Base-by-base conservation (phyloP, 2,888 invertebrate genomes). In the Dolichomitus sp. region DNA sequence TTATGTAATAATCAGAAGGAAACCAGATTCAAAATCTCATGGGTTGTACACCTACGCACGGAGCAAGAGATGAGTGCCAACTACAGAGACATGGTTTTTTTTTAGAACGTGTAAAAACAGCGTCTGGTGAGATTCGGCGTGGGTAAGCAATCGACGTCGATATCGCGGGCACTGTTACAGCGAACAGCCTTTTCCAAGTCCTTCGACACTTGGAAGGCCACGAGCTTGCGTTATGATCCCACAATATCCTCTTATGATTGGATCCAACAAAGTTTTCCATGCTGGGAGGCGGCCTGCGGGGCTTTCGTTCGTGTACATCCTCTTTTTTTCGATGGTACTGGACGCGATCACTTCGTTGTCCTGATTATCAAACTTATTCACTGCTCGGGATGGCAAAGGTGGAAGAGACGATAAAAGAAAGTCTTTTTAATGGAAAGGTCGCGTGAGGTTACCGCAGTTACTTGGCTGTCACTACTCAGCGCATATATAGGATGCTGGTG, bases 171-270 rank as follows among this genome's bases (percentile, higher is more conserved):
- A 37, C 14, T 65, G 6, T 61, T 37, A 37, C 40, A 23, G 23
- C 14, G 23, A 42, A 42, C 63, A 27, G 19, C 23, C n/a, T n/a
- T n/a, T n/a, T n/a, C 27, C 66, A 30, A 54, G 48, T 61, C 42
- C 19, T 50, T 50, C 57, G 54, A 54, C 72, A 77, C 77, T n/a
- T 27, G 52, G 19, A 77, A 68, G 37, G 50, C 52, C 19, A 27
- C 19, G 48, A 74, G 63, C 40, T 65, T 63, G 69, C 45, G 88
- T 89, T 90, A 89, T 89, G 90, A 91, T 90, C 88, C 88, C 88
- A 88, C 89, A 89, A 91, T 91, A 90, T 91, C 89, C 90, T 86
- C 63, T 87, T 87, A 87, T 90, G 90, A 91, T 91, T 90, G 90
- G 90, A 90, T 90, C 84, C 89, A 76, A 73, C 73, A 79, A 91